Conservation (phyloP, 2,113 vertebrate genomes). For the Heterotis niloticus region DNA sequence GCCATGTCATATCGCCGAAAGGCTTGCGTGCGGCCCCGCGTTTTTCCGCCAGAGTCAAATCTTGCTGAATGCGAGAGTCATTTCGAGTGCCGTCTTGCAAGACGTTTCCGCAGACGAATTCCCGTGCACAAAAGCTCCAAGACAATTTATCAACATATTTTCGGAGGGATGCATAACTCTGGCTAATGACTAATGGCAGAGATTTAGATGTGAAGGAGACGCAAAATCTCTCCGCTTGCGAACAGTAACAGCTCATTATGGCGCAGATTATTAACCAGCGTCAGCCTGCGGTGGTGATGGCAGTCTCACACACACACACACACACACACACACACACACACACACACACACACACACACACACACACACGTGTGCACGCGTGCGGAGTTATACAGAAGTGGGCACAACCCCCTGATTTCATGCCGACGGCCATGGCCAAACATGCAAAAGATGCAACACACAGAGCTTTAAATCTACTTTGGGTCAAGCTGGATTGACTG, state of each 20-base stretch:
- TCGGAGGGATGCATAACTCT: neutral
- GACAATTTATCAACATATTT: neutral
- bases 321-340: too few species aligned
- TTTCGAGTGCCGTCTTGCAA: too few species aligned
- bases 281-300: too few species aligned
- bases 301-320: too few species aligned
- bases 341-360: too few species aligned
- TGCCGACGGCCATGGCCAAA: neutral
- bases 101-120: neutral
- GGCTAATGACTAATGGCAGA: conserved; percentile 4
- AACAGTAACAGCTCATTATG: conserved; percentile 4
- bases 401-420: neutral
- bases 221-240: neutral
- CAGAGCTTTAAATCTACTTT: neutral
- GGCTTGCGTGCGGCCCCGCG: too few species aligned
- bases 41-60: too few species aligned
- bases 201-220: neutral
- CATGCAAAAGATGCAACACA: neutral
- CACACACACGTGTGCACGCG: too few species aligned
- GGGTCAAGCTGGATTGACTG: neutral
- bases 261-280: neutral
- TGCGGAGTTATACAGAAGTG: neutral
- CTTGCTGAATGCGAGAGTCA: too few species aligned
- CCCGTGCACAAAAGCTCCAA: neutral
- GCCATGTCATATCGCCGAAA: too few species aligned